Percentiles rank a stretch among this genome's conserved stretches.
Evolutionary conservation across 2,113 vertebrate genomes (phyloP).

Genomic region (Emydura subglobosa): DNA sequence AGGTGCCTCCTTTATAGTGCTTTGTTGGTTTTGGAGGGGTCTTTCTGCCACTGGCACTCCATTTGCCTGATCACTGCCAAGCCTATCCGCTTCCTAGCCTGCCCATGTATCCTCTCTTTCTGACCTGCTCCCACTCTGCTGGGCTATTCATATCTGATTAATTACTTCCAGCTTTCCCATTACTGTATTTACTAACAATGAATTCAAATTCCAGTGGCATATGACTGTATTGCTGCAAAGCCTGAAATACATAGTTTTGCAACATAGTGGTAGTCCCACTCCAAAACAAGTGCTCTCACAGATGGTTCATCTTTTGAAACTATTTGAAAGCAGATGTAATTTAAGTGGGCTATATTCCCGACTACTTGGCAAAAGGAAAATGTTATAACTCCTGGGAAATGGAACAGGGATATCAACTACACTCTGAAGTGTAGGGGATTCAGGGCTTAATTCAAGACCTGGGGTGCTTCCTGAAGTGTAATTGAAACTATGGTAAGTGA

Average conservation of each 20-base stretch:
- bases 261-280: not conserved
- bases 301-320: not conserved
- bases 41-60: not conserved
- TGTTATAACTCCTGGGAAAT: not conserved
- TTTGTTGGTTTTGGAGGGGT: not conserved
- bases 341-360: not conserved
- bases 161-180: not conserved
- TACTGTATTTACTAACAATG: fast-evolving
- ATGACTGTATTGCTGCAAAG: fast-evolving
- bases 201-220: not conserved
- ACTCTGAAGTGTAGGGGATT: not conserved
- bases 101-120: not conserved
- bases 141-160: not conserved
- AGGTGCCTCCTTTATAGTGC: not conserved
- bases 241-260: not conserved
- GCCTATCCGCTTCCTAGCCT: not conserved
- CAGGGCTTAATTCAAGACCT: not conserved
- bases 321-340: fast-evolving
- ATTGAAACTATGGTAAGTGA: fast-evolving
- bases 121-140: not conserved
- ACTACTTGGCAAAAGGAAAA: not conserved
- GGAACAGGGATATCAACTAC: not conserved
- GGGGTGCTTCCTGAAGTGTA: not conserved
- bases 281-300: not conserved
- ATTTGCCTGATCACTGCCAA: not conserved